A percentile compares a stretch with the other conserved stretches of the same genome.
phyloP scores from a whole-genome alignment of 2,797 vertebrate genomes.

The Fringilla coelebs region DNA sequence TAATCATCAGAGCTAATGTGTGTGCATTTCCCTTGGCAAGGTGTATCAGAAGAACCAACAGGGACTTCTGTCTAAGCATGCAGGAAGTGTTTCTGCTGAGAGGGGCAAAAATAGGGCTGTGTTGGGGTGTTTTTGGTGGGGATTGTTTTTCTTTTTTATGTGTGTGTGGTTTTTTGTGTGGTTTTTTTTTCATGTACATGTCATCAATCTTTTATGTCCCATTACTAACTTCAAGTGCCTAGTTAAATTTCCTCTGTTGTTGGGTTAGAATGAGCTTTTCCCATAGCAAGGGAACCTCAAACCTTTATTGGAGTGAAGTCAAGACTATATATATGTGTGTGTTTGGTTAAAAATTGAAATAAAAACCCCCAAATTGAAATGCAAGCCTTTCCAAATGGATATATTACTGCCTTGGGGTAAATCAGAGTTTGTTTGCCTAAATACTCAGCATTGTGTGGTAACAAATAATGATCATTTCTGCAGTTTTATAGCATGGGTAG shows the following conservation, averaged over 20 bases:
- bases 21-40: neutral
- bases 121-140: neutral
- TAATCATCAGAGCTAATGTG: neutral
- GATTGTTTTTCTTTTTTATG: accelerated
- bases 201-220: neutral
- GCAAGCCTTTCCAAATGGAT: neutral
- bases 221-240: neutral
- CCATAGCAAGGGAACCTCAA: neutral
- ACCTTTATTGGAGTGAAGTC: neutral
- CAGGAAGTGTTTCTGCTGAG: neutral
- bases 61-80: neutral
- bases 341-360: neutral
- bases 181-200: accelerated
- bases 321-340: neutral
- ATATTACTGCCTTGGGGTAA: neutral
- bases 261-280: neutral
- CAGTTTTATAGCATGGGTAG: neutral
- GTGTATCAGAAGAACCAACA: neutral
- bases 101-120: neutral
- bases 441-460: neutral
- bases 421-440: neutral
- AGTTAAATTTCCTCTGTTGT: neutral
- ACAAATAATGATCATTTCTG: neutral
- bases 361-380: neutral
- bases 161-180: no score